Evolutionary conservation across 2,888 invertebrate genomes (phyloP), one percentile per base, ranked within the genome.

Genomic region (Abrostola triplasia): DNA sequence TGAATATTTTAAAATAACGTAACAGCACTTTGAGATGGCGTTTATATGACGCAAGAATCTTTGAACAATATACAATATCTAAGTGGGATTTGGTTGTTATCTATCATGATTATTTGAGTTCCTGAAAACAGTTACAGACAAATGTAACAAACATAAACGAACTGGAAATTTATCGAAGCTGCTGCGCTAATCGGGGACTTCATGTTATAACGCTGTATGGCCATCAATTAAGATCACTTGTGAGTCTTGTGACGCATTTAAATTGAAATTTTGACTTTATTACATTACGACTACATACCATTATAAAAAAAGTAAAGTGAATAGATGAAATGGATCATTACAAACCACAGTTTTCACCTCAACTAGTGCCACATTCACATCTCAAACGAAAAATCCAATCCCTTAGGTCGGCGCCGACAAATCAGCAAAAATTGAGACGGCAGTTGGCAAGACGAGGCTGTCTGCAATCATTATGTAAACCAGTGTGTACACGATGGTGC

Each of bases 391-490:
- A 50, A 71, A 69, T 72, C 64, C 70, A 64, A 72, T 74, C 69
- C 24, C 57, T 60, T 69, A 51, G 42, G 47, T 35, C 13, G 57
- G 59, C 74, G 63, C 54, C 74, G 59, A 49, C 24, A 40, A 48
- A 57, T 69, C 71, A 74, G 71, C 74, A 58, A 12, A 47, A 57
- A 60, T 55, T 48, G 59, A 58, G 59, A 64, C 54, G 51, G 54
- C 57, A 53, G 62, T 64, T 76, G 71, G 64, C 67, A 58, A 48
- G 10, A 48, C 56, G 53, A 65, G 57, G 24, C 38, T 51, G 13
- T 51, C 59, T n/a, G 59, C 40, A 48, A 54, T 48, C 36, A 66
- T 76, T 76, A 76, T 77, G 64, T 70, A 75, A 76, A 72, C 50
- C 54, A 41, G 7, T 54, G 49, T 71, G 42, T 41, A 52, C 60